A percentile compares a stretch with the other conserved stretches of the same genome.
phyloP scores from a whole-genome alignment of 92 coral and sea anemone genomes.

The Parazoanthus darwini region DNA sequence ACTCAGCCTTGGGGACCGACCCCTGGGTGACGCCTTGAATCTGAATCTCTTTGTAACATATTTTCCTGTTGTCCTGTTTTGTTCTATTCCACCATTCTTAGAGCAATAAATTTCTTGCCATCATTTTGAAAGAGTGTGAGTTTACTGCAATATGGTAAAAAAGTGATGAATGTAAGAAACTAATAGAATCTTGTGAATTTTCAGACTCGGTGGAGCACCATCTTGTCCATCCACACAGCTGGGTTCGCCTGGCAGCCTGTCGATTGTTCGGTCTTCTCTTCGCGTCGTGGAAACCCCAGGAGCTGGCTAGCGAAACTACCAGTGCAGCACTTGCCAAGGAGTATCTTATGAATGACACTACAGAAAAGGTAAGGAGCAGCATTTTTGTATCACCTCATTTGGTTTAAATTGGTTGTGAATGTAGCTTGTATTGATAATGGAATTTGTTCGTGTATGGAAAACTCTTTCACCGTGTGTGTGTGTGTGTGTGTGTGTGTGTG shows the following conservation, averaged over 20 bases:
- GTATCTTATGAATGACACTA: constrained; percentile 58
- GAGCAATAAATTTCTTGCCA: no score
- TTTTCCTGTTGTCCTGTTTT: no score
- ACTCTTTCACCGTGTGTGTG: no score
- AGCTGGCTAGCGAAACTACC: constrained; percentile 49
- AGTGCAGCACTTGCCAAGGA: constrained; percentile 10
- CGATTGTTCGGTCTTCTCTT: constrained; percentile 85
- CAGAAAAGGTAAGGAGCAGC: constrained; percentile 60
- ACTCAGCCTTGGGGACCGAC: no score
- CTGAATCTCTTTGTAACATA: not conserved
- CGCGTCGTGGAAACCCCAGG: constrained; percentile 80
- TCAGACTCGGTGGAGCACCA: constrained; percentile 80
- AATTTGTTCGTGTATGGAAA: no score
- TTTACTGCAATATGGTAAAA: no score
- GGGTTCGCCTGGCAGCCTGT: constrained; percentile 89
- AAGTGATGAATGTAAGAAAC: not conserved
- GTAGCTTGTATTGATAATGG: no score
- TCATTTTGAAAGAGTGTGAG: not conserved
- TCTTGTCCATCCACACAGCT: constrained; percentile 81
- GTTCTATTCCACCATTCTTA: no score
- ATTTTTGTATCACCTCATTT: not conserved
- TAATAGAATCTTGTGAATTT: not conserved
- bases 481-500: no score
- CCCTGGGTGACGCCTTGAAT: no score
- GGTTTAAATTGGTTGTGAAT: no score